These are phyloP conservation scores for Patella ulyssiponensis DNA, from an alignment of 2,888 invertebrate species.

Conservation along the genomic window DNA sequence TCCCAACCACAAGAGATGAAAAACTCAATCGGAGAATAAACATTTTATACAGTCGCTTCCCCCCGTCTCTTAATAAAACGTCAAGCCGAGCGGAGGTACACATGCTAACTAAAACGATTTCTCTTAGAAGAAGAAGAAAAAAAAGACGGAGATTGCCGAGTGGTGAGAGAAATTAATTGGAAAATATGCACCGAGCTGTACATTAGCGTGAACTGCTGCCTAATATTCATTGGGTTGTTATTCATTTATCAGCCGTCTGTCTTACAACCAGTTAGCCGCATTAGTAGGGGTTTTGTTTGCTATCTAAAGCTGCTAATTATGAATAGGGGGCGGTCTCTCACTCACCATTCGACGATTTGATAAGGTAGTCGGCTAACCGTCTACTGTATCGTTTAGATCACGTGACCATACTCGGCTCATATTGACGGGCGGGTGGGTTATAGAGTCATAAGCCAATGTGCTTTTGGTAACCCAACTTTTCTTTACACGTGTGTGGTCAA, in stretches of 20 bases:
- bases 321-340: constrained; percentile 7
- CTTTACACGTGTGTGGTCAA: constrained; percentile 7
- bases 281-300: no score
- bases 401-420: constrained; percentile 10
- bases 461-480: constrained; percentile 6
- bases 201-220: background rate
- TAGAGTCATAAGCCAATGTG: constrained; percentile 1
- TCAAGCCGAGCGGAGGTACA: no score
- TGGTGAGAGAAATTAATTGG: constrained; percentile 6
- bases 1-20: constrained; percentile 21
- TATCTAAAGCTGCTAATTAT: no score
- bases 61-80: no score
- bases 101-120: no score
- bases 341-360: constrained; percentile 14
- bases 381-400: constrained; percentile 10
- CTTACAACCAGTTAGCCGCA: no score
- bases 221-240: background rate
- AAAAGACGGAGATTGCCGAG: no score
- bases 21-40: constrained; percentile 20
- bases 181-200: background rate
- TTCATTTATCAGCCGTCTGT: background rate
- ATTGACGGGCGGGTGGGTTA: background rate
- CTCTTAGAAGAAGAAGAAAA: no score
- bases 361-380: constrained; percentile 8
- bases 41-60: background rate